Conservation (phyloP, 2,797 vertebrate species). For the Coccyzus lansbergi region DNA sequence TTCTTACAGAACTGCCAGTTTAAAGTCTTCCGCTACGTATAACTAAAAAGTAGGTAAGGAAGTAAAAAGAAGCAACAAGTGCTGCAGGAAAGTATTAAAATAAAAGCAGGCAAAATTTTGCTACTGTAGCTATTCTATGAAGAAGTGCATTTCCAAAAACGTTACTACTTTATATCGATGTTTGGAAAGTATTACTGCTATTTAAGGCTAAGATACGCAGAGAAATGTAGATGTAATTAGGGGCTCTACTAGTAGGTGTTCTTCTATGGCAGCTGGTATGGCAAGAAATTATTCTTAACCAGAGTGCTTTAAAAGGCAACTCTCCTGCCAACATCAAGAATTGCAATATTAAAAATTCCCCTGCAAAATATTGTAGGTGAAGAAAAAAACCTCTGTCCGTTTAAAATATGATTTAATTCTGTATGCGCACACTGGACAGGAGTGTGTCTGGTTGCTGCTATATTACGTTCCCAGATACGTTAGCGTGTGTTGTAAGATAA, state of each 20-base stretch:
- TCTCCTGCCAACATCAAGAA: neutral
- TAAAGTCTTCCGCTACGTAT: neutral
- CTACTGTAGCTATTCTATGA: neutral
- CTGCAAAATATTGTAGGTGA: neutral
- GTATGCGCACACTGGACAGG: neutral
- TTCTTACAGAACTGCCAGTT: neutral
- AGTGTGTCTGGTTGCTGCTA: neutral
- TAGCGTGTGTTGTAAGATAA: neutral
- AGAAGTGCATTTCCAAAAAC: neutral
- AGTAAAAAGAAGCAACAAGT: constrained; percentile 70
- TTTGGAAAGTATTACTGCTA: neutral
- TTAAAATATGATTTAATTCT: neutral
- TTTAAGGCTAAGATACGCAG: neutral
- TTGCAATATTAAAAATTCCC: neutral
- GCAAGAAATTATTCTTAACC: neutral
- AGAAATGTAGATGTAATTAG: neutral
- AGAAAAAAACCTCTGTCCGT: neutral
- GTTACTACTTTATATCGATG: neutral
- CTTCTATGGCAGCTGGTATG: neutral
- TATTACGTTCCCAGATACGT: neutral
- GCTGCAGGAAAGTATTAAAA: neutral
- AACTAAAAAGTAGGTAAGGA: constrained; percentile 7
- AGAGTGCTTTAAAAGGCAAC: constrained; percentile 11
- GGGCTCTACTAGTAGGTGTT: neutral
- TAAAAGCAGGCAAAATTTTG: neutral